Percentiles rank a stretch among this genome's conserved stretches.
Conservation (phyloP, 2,797 vertebrate species). For the Triplophysa bombifrons region DNA sequence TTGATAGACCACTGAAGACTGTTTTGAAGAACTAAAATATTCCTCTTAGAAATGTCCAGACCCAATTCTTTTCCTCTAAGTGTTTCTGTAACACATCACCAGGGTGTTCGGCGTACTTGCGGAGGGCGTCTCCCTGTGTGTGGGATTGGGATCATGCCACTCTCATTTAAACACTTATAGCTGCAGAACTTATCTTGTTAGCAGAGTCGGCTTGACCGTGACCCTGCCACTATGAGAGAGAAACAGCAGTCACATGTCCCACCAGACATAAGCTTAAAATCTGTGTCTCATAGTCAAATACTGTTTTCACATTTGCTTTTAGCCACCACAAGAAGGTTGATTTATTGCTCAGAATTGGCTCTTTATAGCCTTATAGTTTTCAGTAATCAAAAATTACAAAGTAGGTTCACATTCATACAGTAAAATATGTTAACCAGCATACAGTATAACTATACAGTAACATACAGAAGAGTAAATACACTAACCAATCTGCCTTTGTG, state of each 20-base stretch:
- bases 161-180: conserved; percentile 41
- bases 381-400: not conserved
- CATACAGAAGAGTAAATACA: no score
- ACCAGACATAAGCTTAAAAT: not conserved
- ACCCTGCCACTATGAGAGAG: conserved; percentile 25
- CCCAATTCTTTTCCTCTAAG: conserved; percentile 19
- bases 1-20: conserved; percentile 33
- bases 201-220: conserved; percentile 9
- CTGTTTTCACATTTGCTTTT: not conserved
- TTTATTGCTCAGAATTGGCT: not conserved
- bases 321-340: not conserved
- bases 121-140: conserved; percentile 37
- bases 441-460: no score
- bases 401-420: no score
- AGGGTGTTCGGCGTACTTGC: conserved; percentile 13
- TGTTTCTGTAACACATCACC: conserved; percentile 26
- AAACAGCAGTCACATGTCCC: not conserved
- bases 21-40: conserved; percentile 40
- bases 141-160: conserved; percentile 46
- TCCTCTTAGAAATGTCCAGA: conserved; percentile 27
- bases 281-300: not conserved
- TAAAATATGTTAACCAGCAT: no score
- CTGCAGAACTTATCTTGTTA: conserved; percentile 50
- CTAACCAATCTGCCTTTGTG: no score
- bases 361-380: not conserved